These are phyloP conservation scores for Miniopterus natalensis DNA, from an alignment of 2,113 vertebrate species.

Conservation along the genomic window DNA sequence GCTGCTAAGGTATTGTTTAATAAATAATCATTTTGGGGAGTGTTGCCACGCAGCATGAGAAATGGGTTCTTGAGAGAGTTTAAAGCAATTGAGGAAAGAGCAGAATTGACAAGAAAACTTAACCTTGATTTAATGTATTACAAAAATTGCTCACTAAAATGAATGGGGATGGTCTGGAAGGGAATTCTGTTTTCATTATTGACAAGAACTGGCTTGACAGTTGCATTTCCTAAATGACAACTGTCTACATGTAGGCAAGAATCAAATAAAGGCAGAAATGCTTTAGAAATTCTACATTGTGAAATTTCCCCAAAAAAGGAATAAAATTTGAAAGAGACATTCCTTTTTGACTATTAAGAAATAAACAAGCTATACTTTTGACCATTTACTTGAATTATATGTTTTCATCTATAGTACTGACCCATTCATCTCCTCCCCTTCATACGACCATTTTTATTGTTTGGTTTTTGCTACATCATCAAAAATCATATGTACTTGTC, in stretches of 20 bases:
- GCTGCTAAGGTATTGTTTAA: conserved; percentile 30
- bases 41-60: background rate
- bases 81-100: background rate
- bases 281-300: conserved; percentile 28
- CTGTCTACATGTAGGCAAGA: background rate
- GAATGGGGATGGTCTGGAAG: background rate
- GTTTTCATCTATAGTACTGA: conserved; percentile 46
- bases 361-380: background rate
- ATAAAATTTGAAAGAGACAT: conserved; percentile 7
- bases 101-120: conserved; percentile 59
- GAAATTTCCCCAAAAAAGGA: background rate
- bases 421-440: conserved; percentile 29
- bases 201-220: conserved; percentile 50
- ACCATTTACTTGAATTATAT: conserved; percentile 51
- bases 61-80: background rate
- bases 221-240: conserved; percentile 38
- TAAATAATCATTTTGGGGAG: conserved; percentile 49
- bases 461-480: conserved; percentile 60
- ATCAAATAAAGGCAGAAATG: background rate
- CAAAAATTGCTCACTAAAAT: conserved; percentile 66
- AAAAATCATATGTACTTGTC: conserved; percentile 65
- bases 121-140: conserved; percentile 69
- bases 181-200: conserved; percentile 54
- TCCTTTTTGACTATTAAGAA: conserved; percentile 43
- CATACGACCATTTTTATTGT: conserved; percentile 55